Base-by-base conservation (phyloP, 2,888 invertebrate species). In the Drosophila mimica region DNA sequence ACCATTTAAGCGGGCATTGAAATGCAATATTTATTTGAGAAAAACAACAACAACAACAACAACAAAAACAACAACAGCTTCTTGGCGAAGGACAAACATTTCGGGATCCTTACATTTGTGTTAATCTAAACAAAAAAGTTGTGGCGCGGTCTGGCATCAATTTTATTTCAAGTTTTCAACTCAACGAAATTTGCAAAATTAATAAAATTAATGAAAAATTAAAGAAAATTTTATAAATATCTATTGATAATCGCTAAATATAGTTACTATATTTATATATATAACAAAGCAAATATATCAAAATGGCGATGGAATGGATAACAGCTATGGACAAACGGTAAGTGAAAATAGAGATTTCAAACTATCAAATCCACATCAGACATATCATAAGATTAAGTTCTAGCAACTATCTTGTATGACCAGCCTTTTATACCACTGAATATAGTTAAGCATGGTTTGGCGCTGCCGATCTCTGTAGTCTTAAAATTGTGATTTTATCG, bases 261-360 rank as follows among this genome's bases (percentile, higher is more conserved):
- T 11, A 20, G 36, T 30, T 33, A 13, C 15, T 36, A 38, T 58
- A 67, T 54, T 69, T 30, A 17, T 13, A 17, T 13, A 43, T 54
- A 20, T 40, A 38, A 54, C 56, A 56, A 15, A 33, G 48, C 43
- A 40, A 52, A 52, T 15, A 38, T 28, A 57, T 46, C 79, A 85
- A 87, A 81, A 94, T 94, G 94, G 94, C 94, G 70, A 94, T 94
- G 93, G 94, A 94, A 93, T 94, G 94, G 94, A 94, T 94, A 90
- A 94, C 94, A 70, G 94, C 94, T 57, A 94, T 94, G 92, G 94
- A 94, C 92, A 94, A 94, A 91, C 93, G 94, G 94, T 94, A 85
- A 90, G 91, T 87, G 8, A 31, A 53, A 43, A 11, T 15, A 8
- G 15, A 40, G 8, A 17, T 9, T 34, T 57, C 15, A 15, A 8